Base-by-base conservation (phyloP, 2,797 vertebrate species). In the Melanotaenia trifasciata region DNA sequence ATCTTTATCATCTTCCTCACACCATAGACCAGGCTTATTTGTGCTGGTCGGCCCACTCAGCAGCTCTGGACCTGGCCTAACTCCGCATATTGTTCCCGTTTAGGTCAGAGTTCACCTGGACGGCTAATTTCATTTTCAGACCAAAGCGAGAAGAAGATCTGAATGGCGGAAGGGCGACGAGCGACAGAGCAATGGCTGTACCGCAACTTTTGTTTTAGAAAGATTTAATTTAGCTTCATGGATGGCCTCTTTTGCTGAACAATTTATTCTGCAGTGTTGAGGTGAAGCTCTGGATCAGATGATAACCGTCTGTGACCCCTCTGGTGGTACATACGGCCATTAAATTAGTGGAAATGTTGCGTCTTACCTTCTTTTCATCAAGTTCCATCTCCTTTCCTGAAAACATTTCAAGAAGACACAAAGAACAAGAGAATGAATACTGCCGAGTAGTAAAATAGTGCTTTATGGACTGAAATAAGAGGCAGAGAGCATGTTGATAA, bases 321-420 rank as follows among this genome's bases (percentile, higher is more conserved):
- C 5, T 43, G 32, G 12, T 43, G 33, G 12, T 40, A 14, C 4
- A 35, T 35, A 9, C 35, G 32, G 45, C 45, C 45, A 47, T 47
- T 47, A 20, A 18, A 47, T 47, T 1, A 47, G 45, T 8, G 18
- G 6, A 62, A 71, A 33, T 2, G 0, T 7, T 18, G 14, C 0
- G 12, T 61, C 80, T 84, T 85, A 89, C 85, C 87, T 86, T 73
- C 50, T 64, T 14, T 22, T 16, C 54, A 67, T 40, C 32, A 38
- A 53, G 56, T 62, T 81, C 62, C 69, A 26, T 43, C 58, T 84
- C 36, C 61, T 72, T 22, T 36, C 68, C 77, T 82, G 68, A 26
- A 77, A 86, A 68, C 32, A 66, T 51, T 20, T 58, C 24, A 74
- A 57, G 12, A 32, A 63, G 12, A 62, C 47, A 58, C 12, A 16